phyloP scores from a whole-genome alignment of 2,888 invertebrate species.

The Hybos culiciformis region DNA sequence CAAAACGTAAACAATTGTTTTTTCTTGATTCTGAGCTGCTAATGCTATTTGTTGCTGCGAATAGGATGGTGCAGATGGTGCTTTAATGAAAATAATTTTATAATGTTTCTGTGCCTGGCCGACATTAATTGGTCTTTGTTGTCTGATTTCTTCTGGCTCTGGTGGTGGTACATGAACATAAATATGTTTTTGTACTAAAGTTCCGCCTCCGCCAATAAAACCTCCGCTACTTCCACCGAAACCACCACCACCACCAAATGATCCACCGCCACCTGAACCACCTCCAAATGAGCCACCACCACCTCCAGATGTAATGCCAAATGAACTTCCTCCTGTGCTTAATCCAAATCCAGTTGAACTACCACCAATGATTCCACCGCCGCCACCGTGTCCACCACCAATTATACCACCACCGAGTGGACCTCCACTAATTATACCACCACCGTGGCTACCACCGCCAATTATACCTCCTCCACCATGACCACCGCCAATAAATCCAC shows the following conservation, averaged over 20 bases:
- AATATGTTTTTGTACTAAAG: constrained; percentile 71
- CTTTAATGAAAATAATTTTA: constrained; percentile 68
- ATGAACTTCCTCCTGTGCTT: constrained; percentile 2
- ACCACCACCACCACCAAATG: constrained; percentile 10
- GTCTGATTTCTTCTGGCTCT: constrained; percentile 59
- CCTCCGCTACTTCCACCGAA: constrained; percentile 11
- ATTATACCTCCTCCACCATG: not conserved
- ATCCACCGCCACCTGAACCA: constrained; percentile 2
- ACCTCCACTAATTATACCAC: constrained; percentile 1
- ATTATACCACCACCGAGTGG: constrained; percentile 1
- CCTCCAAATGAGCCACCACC: constrained; percentile 2
- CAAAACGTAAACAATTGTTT: constrained; percentile 59
- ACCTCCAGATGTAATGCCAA: constrained; percentile 4
- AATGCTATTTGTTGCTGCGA: constrained; percentile 46
- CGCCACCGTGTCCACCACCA: constrained; percentile 4
- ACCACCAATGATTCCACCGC: constrained; percentile 1
- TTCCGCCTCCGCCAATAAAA: not conserved
- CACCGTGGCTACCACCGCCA: not conserved
- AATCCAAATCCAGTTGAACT: constrained; percentile 2
- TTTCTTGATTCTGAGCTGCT: constrained; percentile 59
- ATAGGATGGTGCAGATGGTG: constrained; percentile 49
- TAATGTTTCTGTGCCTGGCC: constrained; percentile 64
- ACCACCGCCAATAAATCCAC: not conserved
- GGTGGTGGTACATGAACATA: constrained; percentile 85
- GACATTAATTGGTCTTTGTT: constrained; percentile 45